Evolutionary conservation across 2,888 invertebrate species (phyloP).

Genomic region (Imbricaverruca yamaguchii): DNA sequence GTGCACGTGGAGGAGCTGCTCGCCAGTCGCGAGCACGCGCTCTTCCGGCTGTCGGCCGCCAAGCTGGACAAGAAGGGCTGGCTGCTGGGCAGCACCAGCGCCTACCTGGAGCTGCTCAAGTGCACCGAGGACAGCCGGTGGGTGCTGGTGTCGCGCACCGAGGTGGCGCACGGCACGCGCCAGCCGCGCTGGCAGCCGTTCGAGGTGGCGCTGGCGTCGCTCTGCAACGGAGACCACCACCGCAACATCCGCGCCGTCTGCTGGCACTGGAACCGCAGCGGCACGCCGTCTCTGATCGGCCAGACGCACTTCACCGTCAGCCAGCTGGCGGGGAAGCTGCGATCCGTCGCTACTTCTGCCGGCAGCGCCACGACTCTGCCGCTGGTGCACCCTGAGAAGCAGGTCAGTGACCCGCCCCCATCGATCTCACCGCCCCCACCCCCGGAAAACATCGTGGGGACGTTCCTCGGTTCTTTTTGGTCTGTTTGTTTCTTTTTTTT

Average conservation of each 20-base stretch:
- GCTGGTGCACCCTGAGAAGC: slow-evolving; percentile 40
- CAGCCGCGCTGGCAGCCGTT: slow-evolving; percentile 50
- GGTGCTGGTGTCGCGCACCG: slow-evolving; percentile 34
- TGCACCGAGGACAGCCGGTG: slow-evolving; percentile 41
- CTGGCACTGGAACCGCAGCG: slow-evolving; percentile 39
- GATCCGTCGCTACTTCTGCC: slow-evolving; percentile 25
- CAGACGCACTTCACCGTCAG: slow-evolving; percentile 34
- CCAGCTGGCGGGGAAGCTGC: slow-evolving; percentile 25
- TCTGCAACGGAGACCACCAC: slow-evolving; percentile 45
- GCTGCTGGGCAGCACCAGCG: slow-evolving; percentile 40
- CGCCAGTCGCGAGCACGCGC: slow-evolving; percentile 40
- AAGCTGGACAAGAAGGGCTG: slow-evolving; percentile 39
- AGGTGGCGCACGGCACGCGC: slow-evolving; percentile 46
- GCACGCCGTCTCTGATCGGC: slow-evolving; percentile 36
- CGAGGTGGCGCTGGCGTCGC: slow-evolving; percentile 38
- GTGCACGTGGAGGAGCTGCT: slow-evolving; percentile 42
- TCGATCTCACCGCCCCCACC: too few relatives aligned
- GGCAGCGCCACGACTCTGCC: slow-evolving; percentile 35
- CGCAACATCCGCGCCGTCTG: slow-evolving; percentile 46
- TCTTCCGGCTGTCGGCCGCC: slow-evolving; percentile 38
- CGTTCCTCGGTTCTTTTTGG: too few relatives aligned
- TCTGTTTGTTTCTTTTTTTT: too few relatives aligned
- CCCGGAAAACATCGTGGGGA: too few relatives aligned
- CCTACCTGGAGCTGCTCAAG: slow-evolving; percentile 42
- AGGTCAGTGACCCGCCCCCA: slow-evolving; percentile 34